phyloP scores from a whole-genome alignment of 2,888 invertebrate species.

The Caradrina clavipalpis region DNA sequence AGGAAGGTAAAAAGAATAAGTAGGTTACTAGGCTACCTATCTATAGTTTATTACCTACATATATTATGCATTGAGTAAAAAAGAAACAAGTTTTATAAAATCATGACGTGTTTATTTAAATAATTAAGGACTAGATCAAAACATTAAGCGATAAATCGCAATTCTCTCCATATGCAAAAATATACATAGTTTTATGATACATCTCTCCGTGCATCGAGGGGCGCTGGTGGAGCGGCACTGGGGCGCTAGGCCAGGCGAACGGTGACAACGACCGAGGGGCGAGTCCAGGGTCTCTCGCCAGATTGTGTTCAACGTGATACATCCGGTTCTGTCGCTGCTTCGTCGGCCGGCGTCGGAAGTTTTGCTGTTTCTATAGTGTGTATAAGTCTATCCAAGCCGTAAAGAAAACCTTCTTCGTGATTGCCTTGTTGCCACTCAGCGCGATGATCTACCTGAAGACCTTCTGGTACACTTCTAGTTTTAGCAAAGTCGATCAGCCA shows the following conservation, averaged over 20 bases:
- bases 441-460: conserved; percentile 94
- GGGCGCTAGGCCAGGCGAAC: conserved; percentile 77
- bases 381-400: conserved; percentile 98
- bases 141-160: conserved; percentile 82
- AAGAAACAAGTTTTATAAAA: conserved; percentile 64
- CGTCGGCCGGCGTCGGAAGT: conserved; percentile 71
- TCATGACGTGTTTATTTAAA: conserved; percentile 70
- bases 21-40: neutral
- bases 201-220: conserved; percentile 81
- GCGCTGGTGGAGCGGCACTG: conserved; percentile 71
- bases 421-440: conserved; percentile 97
- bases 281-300: conserved; percentile 83
- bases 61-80: conserved; percentile 3
- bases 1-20: neutral
- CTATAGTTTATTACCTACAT: neutral
- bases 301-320: conserved; percentile 85
- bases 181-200: conserved; percentile 75
- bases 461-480: conserved; percentile 94
- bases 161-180: conserved; percentile 83
- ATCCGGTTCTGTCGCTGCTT: conserved; percentile 80
- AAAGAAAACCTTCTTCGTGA: conserved; percentile 98
- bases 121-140: conserved; percentile 87
- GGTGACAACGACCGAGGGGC: conserved; percentile 80
- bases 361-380: conserved; percentile 89
- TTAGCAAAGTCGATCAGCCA: conserved; percentile 99